A percentile compares a stretch with the other conserved stretches of the same genome.
Evolutionary conservation across 2,888 invertebrate genomes (phyloP).

Genomic region (Cotesia congregata): DNA sequence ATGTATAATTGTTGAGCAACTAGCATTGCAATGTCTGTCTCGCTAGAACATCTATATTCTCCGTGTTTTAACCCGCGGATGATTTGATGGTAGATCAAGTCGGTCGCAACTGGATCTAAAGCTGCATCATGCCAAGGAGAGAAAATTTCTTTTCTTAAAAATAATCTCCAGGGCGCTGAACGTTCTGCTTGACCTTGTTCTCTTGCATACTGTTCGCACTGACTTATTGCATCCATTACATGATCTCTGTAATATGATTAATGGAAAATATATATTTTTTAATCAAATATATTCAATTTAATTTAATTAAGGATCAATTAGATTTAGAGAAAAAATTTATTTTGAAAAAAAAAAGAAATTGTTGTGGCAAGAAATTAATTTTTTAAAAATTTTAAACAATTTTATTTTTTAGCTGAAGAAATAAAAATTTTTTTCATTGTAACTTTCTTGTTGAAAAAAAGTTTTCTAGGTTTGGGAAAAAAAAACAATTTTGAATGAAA

Average conservation of each 20-base stretch:
- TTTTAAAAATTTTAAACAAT: no score
- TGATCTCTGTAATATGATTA: conserved; percentile 78
- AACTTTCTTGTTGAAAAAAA: no score
- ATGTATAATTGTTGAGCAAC: conserved; percentile 93
- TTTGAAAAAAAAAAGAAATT: no score
- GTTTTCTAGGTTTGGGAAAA: no score
- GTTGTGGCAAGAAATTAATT: no score
- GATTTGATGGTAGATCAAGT: conserved; percentile 91
- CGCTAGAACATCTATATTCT: conserved; percentile 88
- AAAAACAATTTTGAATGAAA: no score
- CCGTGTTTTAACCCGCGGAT: conserved; percentile 91
- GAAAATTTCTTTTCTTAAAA: conserved; percentile 91
- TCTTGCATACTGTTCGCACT: conserved; percentile 95
- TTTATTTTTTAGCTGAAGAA: no score
- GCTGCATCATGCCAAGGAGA: conserved; percentile 92
- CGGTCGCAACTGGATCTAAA: conserved; percentile 85
- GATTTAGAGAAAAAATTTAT: no score
- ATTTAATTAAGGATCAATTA: no score
- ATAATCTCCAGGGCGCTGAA: conserved; percentile 89
- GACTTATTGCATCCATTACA: conserved; percentile 95
- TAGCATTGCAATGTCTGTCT: conserved; percentile 89
- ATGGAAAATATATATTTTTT: conserved; percentile 5
- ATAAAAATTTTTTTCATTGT: no score
- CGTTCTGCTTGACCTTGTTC: conserved; percentile 89
- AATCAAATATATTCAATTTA: background rate